phyloP scores from a whole-genome alignment of 2,797 vertebrate genomes.

The Mareca penelope region DNA sequence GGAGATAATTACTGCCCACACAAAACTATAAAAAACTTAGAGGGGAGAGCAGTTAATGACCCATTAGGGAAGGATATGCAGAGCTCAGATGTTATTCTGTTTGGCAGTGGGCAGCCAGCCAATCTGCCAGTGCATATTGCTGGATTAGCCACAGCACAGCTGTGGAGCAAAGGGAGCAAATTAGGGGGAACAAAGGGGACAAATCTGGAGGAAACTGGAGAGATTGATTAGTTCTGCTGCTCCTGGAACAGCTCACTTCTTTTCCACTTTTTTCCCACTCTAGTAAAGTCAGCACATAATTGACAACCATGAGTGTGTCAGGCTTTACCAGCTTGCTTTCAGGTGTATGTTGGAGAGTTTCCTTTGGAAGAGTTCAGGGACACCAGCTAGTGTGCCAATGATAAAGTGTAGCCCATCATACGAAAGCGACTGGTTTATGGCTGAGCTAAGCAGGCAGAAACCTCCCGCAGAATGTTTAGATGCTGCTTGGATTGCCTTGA shows the following conservation, averaged over 20 bases:
- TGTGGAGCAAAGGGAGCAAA: neutral
- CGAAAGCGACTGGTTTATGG: neutral
- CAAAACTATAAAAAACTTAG: neutral
- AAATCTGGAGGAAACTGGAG: neutral
- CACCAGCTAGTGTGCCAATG: neutral
- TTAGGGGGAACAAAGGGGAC: neutral
- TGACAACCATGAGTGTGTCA: neutral
- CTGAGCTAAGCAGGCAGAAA: neutral
- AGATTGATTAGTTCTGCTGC: neutral
- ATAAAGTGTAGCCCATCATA: neutral
- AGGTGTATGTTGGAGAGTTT: neutral
- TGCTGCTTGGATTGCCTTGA: neutral
- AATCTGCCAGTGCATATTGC: neutral
- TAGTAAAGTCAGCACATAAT: neutral
- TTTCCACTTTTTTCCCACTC: neutral
- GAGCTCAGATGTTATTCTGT: neutral
- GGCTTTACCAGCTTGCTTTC: neutral
- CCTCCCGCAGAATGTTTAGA: neutral
- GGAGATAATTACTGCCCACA: neutral
- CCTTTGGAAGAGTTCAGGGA: neutral
- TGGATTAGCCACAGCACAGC: neutral
- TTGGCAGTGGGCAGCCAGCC: neutral
- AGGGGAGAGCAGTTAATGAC: neutral
- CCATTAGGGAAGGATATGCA: neutral
- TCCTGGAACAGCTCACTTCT: neutral